A percentile compares a stretch with the other conserved stretches of the same genome.
These are phyloP conservation scores for Aphidoletes aphidimyza DNA, from an alignment of 2,888 invertebrate genomes.

Conservation along the genomic window DNA sequence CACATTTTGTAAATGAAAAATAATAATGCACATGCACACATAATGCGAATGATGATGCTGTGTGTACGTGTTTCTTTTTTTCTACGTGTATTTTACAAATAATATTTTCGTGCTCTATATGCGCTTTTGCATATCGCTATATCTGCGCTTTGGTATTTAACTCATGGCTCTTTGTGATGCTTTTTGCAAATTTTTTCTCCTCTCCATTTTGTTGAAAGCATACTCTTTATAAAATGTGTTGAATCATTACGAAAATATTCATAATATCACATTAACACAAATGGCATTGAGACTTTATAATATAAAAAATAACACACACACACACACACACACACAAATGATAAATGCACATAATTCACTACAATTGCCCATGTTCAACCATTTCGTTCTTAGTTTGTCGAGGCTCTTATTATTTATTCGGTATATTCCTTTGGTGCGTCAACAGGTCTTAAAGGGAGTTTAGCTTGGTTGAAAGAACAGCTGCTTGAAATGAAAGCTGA, in stretches of 20 bases:
- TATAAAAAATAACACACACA: not conserved
- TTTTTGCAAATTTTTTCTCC: not conserved
- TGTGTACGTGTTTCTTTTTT: not conserved
- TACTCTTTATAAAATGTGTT: not conserved
- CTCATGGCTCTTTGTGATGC: not conserved
- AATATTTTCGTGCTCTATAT: too few species aligned
- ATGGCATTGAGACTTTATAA: not conserved
- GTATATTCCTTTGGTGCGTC: not conserved
- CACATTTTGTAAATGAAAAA: not conserved
- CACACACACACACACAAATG: not conserved
- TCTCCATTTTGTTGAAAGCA: not conserved
- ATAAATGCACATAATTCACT: not conserved
- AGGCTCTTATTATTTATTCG: not conserved
- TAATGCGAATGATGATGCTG: not conserved
- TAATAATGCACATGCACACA: constrained; percentile 12
- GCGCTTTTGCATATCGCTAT: too few species aligned
- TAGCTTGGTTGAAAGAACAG: not conserved
- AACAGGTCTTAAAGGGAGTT: not conserved
- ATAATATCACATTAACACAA: not conserved
- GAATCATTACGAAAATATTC: not conserved
- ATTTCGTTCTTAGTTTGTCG: not conserved
- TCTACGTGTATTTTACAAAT: too few species aligned
- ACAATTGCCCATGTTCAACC: not conserved
- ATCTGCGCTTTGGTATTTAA: not conserved
- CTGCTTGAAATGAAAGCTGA: not conserved